Evolutionary conservation across 2,797 vertebrate species (phyloP), one percentile per base, ranked within the genome.

Genomic region (Siniperca undulata): DNA sequence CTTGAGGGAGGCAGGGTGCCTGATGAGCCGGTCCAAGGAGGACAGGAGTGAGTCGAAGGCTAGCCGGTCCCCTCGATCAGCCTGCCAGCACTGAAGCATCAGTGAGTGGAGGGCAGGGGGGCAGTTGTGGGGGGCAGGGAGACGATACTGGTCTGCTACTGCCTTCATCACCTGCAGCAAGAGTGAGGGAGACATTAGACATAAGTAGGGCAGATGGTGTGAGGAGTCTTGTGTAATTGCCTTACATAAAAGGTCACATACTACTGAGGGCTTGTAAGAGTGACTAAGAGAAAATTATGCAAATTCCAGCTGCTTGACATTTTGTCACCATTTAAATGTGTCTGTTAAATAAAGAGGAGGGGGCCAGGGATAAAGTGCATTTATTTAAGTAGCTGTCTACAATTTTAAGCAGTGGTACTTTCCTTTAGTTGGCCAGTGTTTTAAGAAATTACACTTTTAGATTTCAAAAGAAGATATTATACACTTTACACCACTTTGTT

Each of bases 71-170:
- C 91, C 91, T 9, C 97, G 94, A 14, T 99, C 96, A 0, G 96
- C 95, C 60, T 97, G 96, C 98, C 98, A 99, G 90, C 98, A 99
- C 92, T 96, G 97, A 80, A 99, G 97, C 98, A 99, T 99, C 62
- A 99, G 94, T 7, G 98, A 96, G 0, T 99, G 98, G 60, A 99
- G 96, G n/a, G 96, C 96, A 2, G 97, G 95, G 0, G 98, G 98
- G 90, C 98, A 99, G 91, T 96, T 97, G 50, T 96, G 95, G 0
- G 98, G 98, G 0, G 97, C 97, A 0, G 98, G 98, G 4, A 99
- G 96, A 3, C 97, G 97, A 86, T 97, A 99, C 70, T 98, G 98
- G 0, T 99, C 97, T 22, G 97, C 96, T 16, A 99, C 97, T 6
- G 97, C 97, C 85, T 99, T 98, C 97, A 99, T 98, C 76, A 99